These are phyloP conservation scores for Irena cyanogastra DNA, from an alignment of 2,113 vertebrate species.

Conservation along the genomic window DNA sequence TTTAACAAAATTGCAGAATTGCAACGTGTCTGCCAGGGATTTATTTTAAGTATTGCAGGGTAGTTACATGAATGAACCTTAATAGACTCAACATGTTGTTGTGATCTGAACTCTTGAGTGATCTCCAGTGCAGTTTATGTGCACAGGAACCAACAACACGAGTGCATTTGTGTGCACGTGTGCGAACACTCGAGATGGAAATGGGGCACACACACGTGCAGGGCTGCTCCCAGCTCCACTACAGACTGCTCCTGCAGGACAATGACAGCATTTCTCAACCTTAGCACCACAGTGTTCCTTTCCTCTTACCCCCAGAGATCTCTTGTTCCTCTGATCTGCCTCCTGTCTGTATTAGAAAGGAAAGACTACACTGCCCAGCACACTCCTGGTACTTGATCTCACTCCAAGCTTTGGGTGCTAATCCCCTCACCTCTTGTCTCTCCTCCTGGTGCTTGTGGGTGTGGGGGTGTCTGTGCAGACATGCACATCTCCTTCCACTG, in stretches of 20 bases:
- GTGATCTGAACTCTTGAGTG: not conserved
- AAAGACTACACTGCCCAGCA: not conserved
- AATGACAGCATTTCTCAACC: not conserved
- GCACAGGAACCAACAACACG: not conserved
- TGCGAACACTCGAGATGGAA: not conserved
- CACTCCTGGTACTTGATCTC: not conserved
- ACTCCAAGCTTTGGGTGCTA: not conserved
- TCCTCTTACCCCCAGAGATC: not conserved
- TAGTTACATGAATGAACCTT: slow-evolving; percentile 9
- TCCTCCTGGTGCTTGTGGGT: not conserved
- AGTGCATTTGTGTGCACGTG: not conserved
- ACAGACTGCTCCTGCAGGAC: not conserved
- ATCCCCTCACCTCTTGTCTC: not conserved
- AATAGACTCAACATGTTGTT: not conserved
- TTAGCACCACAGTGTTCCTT: not conserved
- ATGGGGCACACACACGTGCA: not conserved
- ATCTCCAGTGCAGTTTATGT: not conserved
- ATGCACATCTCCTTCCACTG: not conserved
- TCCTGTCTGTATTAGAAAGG: not conserved
- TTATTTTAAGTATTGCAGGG: slow-evolving; percentile 17
- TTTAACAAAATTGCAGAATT: not conserved
- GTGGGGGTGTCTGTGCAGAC: not conserved
- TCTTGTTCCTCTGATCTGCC: slow-evolving; percentile 11
- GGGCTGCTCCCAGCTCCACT: not conserved
- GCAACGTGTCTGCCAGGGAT: not conserved